Base-by-base conservation (phyloP, 2,888 invertebrate genomes). In the Amblyteles armatorius region DNA sequence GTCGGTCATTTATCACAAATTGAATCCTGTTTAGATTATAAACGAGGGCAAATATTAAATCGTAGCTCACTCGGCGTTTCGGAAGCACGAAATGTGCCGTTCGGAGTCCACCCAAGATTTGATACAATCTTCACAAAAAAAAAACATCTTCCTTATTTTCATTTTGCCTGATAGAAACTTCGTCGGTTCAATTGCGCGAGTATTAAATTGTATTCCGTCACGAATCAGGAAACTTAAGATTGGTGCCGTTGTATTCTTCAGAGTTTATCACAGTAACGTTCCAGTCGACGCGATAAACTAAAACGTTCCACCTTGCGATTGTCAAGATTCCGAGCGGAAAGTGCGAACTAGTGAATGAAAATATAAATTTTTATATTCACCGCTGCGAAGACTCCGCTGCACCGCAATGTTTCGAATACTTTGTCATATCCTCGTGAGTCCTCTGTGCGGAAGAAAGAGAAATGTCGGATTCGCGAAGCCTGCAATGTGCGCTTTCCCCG, bases 1-100 rank as follows among this genome's bases (percentile, higher is more conserved):
- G 11, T 76, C 50, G 7, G 16, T 22, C 65, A 67, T 65, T 65
- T 52, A 26, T 76, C 65, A 67, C 22, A 52, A 63, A 36, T 76
- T 65, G 65, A 65, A 36, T 36, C 9, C 13, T 6, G 44, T 22
- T 6, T 19, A 22, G 22, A 19, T 76, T 67, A 65, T 67, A 50
- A 76, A 65, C 22, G 65, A 76, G 36, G 52, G 16, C 33, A 19
- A 65, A 48, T 50, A 50, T 29, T 48, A 13, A 33, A 63, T 6
- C 63, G 36, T 6, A 50, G 63, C 29, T 50, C 13, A 33, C 19
- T 48, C 19, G 5, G 29, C n/a, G 63, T 19, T 60, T 33, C 16
- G n/a, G 11, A 50, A 0, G 50, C 16, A 50, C 19, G 33, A 33
- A 63, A 65, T 65, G 40, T 7, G 6, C 40, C 40, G 40, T 3